phyloP scores from a whole-genome alignment of 1,140 invertebrate species.

The Pomacea maculata region DNA sequence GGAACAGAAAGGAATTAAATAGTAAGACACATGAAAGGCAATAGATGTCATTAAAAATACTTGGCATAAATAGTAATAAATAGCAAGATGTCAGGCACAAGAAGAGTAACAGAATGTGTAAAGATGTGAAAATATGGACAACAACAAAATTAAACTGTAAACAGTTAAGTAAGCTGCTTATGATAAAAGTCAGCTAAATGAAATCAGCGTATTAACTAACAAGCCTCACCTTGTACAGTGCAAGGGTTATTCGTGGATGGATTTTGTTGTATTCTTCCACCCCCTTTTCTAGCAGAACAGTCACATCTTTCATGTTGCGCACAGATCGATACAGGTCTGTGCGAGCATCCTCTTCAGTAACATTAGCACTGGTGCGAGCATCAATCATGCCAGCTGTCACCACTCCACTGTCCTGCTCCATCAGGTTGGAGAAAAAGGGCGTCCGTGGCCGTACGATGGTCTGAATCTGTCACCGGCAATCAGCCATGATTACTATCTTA shows the following conservation, averaged over 20 bases:
- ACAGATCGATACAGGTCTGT: constrained; percentile 57
- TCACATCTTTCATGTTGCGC: constrained; percentile 40
- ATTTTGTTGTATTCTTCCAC: constrained; percentile 65
- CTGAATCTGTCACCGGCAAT: constrained; percentile 44
- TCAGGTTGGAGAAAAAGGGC: constrained; percentile 61
- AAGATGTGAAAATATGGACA: neutral
- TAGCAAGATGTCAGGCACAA: no score
- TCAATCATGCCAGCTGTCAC: constrained; percentile 62
- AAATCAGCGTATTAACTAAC: neutral
- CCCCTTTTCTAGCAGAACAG: constrained; percentile 55
- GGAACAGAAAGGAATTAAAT: no score
- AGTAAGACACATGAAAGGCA: no score
- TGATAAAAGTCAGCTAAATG: neutral
- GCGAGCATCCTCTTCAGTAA: constrained; percentile 54
- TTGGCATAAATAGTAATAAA: no score
- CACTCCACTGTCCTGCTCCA: constrained; percentile 63
- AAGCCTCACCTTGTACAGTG: constrained; percentile 56
- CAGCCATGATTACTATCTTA: no score
- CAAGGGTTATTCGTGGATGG: constrained; percentile 59
- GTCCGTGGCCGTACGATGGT: constrained; percentile 43
- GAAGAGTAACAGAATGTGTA: neutral
- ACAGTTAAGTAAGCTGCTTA: neutral
- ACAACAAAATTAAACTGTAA: neutral
- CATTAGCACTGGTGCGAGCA: constrained; percentile 46
- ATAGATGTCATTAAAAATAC: no score